A percentile compares a stretch with the other conserved stretches of the same genome.
Conservation (phyloP, 2,888 invertebrate genomes). For the Caenorhabditis sinica region DNA sequence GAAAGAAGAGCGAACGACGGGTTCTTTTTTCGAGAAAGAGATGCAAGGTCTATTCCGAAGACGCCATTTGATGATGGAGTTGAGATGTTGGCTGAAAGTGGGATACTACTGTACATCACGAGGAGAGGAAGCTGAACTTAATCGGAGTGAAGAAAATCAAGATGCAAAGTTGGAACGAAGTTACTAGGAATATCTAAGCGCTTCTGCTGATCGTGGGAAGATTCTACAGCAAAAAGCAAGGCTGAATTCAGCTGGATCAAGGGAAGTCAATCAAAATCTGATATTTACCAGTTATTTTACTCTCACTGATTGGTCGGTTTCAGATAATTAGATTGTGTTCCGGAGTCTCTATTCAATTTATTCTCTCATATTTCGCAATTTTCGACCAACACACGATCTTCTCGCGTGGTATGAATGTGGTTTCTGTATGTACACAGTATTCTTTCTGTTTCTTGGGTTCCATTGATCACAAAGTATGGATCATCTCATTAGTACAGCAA, state of each 20-base stretch:
- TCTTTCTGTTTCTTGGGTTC: constrained; percentile 1
- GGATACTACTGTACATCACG: background rate
- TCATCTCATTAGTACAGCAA: constrained; percentile 41
- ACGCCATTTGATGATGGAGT: constrained; percentile 43
- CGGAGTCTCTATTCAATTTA: constrained; percentile 9
- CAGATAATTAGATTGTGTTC: constrained; percentile 25
- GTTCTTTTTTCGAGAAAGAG: constrained; percentile 33
- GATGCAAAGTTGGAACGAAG: no score
- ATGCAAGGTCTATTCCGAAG: constrained; percentile 42
- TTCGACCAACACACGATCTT: background rate
- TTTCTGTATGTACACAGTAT: constrained; percentile 13
- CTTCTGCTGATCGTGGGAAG: no score
- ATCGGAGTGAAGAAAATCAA: background rate
- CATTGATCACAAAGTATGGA: constrained; percentile 32
- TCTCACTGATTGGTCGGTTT: constrained; percentile 2
- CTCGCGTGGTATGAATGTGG: constrained; percentile 6
- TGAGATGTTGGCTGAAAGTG: constrained; percentile 40
- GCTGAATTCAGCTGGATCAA: background rate
- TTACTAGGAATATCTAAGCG: no score
- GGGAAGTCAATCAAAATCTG: no score
- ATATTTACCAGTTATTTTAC: background rate
- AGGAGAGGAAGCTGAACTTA: constrained; percentile 4
- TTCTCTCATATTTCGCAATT: constrained; percentile 19
- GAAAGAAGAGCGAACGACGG: constrained; percentile 32
- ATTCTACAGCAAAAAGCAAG: no score